These are phyloP conservation scores for Tethya wilhelma DNA, from an alignment of 37 sponge, comb jelly and placozoan genomes.

Conservation along the genomic window DNA sequence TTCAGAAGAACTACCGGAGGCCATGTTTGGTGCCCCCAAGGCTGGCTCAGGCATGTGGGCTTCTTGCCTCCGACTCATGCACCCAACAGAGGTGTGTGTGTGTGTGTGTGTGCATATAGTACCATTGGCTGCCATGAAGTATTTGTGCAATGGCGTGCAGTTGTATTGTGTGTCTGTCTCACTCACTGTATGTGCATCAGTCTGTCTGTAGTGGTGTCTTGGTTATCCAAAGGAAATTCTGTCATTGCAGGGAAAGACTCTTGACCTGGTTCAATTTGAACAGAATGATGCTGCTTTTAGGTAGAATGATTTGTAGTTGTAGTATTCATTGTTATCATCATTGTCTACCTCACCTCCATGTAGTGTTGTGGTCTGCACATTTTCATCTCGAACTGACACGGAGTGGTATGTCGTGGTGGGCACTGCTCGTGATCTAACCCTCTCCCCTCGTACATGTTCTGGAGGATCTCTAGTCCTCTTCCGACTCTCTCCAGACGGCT, in stretches of 20 bases:
- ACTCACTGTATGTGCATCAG: neutral
- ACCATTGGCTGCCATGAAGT: neutral
- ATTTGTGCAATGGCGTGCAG: neutral
- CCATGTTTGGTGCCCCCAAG: conserved; percentile 89
- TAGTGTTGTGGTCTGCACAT: conserved; percentile 87
- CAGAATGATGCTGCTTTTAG: conserved; percentile 98
- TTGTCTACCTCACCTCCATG: neutral
- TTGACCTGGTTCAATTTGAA: conserved; percentile 87
- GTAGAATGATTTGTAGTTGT: conserved; percentile 39
- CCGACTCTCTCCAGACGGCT: conserved; percentile 78
- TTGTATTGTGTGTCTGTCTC: neutral
- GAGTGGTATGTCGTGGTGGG: conserved; percentile 95
- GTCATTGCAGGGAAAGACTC: conserved; percentile 70
- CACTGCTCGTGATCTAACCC: conserved; percentile 75
- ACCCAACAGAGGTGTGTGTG: conserved; percentile 80
- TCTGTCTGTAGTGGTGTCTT: neutral
- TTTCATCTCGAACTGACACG: conserved; percentile 72
- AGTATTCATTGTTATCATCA: neutral
- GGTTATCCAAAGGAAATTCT: no score
- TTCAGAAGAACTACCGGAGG: conserved; percentile 88
- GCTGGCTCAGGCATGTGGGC: conserved; percentile 96
- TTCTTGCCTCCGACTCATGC: conserved; percentile 87
- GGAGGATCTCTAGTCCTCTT: conserved; percentile 85
- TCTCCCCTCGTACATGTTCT: conserved; percentile 71
- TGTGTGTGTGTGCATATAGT: neutral